Conservation (phyloP, 2,888 invertebrate species). For the Fragum fragum region DNA sequence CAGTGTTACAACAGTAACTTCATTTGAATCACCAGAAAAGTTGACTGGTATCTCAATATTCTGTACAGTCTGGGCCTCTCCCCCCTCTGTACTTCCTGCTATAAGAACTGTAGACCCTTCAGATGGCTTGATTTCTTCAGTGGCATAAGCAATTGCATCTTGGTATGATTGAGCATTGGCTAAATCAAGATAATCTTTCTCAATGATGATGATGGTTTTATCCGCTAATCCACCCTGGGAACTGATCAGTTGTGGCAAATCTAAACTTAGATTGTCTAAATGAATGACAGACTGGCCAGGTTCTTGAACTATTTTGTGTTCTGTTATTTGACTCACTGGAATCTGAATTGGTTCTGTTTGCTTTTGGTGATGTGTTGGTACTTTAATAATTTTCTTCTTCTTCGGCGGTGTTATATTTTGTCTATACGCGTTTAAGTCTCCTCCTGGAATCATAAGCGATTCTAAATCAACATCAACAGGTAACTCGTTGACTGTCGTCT, state of each 20-base stretch:
- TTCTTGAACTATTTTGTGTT: neutral
- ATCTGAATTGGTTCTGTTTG: too few relatives aligned
- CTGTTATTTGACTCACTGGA: neutral
- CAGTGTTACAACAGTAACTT: neutral
- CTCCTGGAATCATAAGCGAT: neutral
- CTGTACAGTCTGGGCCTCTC: neutral
- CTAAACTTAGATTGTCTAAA: neutral
- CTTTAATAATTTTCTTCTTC: neutral
- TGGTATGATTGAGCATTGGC: neutral
- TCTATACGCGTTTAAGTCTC: neutral
- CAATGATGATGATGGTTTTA: neutral
- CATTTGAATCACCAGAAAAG: neutral
- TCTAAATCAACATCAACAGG: slow-evolving; percentile 27
- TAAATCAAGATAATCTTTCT: neutral
- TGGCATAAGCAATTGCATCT: neutral
- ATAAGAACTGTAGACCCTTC: neutral
- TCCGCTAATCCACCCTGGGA: neutral
- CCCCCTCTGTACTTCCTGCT: neutral
- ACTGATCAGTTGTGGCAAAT: neutral
- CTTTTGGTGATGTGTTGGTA: neutral
- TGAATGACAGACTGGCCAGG: neutral
- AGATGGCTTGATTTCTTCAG: neutral
- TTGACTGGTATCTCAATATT: neutral
- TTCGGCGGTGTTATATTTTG: neutral
- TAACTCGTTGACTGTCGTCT: slow-evolving; percentile 34